Evolutionary conservation across 1,140 invertebrate species (phyloP).

Genomic region (Temnothorax nylanderi): DNA sequence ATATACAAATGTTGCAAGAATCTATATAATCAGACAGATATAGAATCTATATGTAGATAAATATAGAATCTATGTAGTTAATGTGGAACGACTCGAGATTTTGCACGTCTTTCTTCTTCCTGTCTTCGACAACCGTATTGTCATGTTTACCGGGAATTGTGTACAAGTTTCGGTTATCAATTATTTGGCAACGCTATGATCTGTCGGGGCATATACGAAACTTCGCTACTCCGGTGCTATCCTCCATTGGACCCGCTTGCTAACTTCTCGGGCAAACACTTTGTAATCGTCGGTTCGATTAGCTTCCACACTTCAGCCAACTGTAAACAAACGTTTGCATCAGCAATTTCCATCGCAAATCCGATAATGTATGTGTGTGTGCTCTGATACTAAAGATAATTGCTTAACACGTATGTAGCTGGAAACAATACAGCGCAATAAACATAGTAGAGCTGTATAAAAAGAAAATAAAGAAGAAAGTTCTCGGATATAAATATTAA

Average conservation of each 20-base stretch:
- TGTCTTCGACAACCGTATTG: not conserved
- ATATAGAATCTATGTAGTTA: not conserved
- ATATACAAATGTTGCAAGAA: slow-evolving; percentile 17
- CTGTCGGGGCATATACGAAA: not conserved
- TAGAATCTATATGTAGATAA: not conserved
- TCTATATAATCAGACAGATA: not conserved
- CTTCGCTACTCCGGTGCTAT: slow-evolving; percentile 62
- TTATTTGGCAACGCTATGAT: slow-evolving; percentile 43
- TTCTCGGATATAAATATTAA: not conserved
- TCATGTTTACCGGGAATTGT: slow-evolving; percentile 15
- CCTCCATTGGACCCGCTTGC: slow-evolving; percentile 81
- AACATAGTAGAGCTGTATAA: not conserved
- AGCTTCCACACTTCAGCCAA: slow-evolving; percentile 87
- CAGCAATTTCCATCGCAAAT: slow-evolving; percentile 11
- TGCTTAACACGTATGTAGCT: not conserved
- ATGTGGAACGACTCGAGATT: not conserved
- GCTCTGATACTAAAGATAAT: not conserved
- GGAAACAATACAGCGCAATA: slow-evolving; percentile 1
- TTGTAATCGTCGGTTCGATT: slow-evolving; percentile 86
- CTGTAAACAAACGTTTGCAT: slow-evolving; percentile 78
- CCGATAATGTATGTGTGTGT: slow-evolving; percentile 4
- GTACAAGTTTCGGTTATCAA: slow-evolving; percentile 41
- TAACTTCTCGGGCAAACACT: slow-evolving; percentile 86
- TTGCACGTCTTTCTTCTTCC: not conserved
- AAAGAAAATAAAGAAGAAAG: slow-evolving; percentile 13